Evolutionary conservation across 2,888 invertebrate genomes (phyloP).

Genomic region (Eupeodes luniger): DNA sequence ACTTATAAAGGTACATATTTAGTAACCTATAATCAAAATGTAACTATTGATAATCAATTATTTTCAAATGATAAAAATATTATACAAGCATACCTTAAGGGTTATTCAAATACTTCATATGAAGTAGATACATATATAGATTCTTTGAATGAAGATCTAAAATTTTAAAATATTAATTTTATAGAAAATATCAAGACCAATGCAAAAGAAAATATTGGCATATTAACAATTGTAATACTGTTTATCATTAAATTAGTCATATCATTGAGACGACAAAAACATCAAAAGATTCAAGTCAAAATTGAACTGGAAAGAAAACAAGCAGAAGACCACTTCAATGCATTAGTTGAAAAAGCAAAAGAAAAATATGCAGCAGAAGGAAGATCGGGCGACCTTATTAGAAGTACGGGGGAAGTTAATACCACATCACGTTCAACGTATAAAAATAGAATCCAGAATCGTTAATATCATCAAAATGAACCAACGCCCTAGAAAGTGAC

Average conservation of each 20-base stretch:
- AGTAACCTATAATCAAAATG: slow-evolving; percentile 19
- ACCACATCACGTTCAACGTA: too few species aligned
- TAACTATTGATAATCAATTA: slow-evolving; percentile 27
- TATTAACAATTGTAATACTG: slow-evolving; percentile 9
- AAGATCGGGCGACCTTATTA: too few species aligned
- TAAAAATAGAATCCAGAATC: too few species aligned
- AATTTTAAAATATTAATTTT: slow-evolving; percentile 27
- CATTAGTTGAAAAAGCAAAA: slow-evolving; percentile 20
- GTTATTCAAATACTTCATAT: slow-evolving; percentile 27
- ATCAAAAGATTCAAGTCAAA: slow-evolving; percentile 17
- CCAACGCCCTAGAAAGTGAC: too few species aligned
- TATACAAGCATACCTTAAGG: slow-evolving; percentile 20
- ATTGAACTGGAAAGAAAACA: slow-evolving; percentile 28
- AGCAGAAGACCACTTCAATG: too few species aligned
- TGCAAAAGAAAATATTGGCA: slow-evolving; percentile 27
- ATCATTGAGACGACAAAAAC: slow-evolving; percentile 26
- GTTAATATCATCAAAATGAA: too few species aligned
- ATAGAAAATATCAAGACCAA: slow-evolving; percentile 21
- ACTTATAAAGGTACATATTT: slow-evolving; percentile 20
- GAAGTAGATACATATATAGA: slow-evolving; percentile 23
- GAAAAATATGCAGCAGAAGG: too few species aligned
- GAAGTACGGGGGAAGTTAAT: too few species aligned
- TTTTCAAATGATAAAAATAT: slow-evolving; percentile 34
- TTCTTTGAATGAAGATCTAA: slow-evolving; percentile 31
- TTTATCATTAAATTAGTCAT: slow-evolving; percentile 14